These are phyloP conservation scores for Leucopsar rothschildi DNA, from an alignment of 2,113 vertebrate species.

Conservation along the genomic window DNA sequence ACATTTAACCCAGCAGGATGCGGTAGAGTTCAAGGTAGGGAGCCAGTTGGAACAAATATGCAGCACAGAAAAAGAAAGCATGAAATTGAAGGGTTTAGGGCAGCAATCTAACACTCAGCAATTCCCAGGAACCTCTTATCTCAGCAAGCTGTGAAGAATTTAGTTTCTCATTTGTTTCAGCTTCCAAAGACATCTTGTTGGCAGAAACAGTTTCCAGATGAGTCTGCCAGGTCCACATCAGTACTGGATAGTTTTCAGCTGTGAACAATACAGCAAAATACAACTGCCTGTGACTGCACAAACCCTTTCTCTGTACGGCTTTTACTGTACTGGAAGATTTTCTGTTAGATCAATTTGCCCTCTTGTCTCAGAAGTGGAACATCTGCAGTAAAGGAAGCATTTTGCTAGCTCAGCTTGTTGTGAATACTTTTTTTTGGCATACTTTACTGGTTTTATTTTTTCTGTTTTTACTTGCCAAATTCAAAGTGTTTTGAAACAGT, in stretches of 20 bases:
- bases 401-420: conserved; percentile 8
- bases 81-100: conserved; percentile 69
- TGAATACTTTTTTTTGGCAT: neutral
- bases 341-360: neutral
- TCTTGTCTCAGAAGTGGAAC: neutral
- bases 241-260: conserved; percentile 40
- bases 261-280: neutral
- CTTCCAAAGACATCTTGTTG: conserved; percentile 64
- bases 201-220: conserved; percentile 24
- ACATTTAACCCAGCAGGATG: conserved; percentile 64
- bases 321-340: neutral
- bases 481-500: neutral
- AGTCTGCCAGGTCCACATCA: conserved; percentile 45
- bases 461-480: neutral
- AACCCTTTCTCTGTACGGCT: neutral
- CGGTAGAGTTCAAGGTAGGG: conserved; percentile 20
- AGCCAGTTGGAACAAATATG: conserved; percentile 66
- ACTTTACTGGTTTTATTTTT: neutral
- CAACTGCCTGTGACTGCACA: neutral
- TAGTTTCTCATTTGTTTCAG: conserved; percentile 60
- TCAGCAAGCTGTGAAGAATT: conserved; percentile 61
- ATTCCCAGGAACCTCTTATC: conserved; percentile 64
- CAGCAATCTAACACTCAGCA: conserved; percentile 62
- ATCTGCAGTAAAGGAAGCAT: neutral
- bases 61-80: conserved; percentile 35